phyloP scores from a whole-genome alignment of 2,113 vertebrate genomes.

The Pachypanchax playfairii region DNA sequence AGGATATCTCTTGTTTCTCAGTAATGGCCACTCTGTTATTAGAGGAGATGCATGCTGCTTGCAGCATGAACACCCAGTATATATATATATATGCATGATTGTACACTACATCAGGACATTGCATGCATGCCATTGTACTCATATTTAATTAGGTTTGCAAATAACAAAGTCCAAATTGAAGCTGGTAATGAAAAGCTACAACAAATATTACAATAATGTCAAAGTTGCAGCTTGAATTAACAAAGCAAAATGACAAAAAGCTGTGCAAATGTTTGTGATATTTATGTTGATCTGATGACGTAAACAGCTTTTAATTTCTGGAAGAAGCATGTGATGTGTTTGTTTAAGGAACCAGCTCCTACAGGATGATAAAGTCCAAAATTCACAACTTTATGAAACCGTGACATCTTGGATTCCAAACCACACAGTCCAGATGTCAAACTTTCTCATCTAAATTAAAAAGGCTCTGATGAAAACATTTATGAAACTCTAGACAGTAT shows the following conservation, averaged over 20 bases:
- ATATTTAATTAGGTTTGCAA: slow-evolving; percentile 11
- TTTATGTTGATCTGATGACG: no score
- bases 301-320: no score
- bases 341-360: no score
- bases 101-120: slow-evolving; percentile 16
- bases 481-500: no score
- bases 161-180: background rate
- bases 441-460: no score
- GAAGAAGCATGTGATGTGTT: no score
- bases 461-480: no score
- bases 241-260: background rate
- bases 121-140: slow-evolving; percentile 13
- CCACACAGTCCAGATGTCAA: no score
- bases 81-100: slow-evolving; percentile 18
- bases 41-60: slow-evolving; percentile 24
- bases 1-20: slow-evolving; percentile 35
- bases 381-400: no score
- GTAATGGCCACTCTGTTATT: slow-evolving; percentile 50
- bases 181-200: background rate
- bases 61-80: slow-evolving; percentile 11
- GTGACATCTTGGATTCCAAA: no score
- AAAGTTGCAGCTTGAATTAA: background rate
- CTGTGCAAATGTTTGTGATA: background rate
- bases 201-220: background rate
- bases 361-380: no score